Percentiles rank a stretch among this genome's conserved stretches.
Conservation (phyloP, 1,140 invertebrate species). For the Hormaphis cornu region DNA sequence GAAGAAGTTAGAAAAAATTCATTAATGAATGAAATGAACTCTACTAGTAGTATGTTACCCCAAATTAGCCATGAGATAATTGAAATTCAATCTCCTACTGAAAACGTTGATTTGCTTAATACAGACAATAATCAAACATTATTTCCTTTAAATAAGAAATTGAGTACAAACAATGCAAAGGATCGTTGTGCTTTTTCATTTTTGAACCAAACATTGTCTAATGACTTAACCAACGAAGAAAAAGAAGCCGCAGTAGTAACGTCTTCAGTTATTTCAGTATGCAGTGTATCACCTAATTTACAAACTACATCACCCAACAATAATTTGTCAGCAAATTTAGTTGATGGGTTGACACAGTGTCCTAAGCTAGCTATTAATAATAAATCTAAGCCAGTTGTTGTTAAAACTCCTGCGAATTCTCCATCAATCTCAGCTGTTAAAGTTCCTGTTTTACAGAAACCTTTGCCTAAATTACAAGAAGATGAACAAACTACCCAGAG, state of each 20-base stretch:
- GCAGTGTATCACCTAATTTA: background rate
- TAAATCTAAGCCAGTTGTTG: background rate
- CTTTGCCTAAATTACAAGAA: conserved; percentile 65
- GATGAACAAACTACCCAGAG: conserved; percentile 71
- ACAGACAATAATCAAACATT: background rate
- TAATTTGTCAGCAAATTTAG: background rate
- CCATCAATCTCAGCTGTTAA: conserved; percentile 36
- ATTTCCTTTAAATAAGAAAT: conserved; percentile 8
- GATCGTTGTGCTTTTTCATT: conserved; percentile 23
- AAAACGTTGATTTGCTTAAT: conserved; percentile 23
- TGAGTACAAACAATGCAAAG: background rate
- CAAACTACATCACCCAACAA: background rate
- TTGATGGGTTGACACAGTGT: background rate
- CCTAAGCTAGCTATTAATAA: background rate
- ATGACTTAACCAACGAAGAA: background rate
- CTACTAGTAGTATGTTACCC: background rate
- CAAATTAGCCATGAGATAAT: conserved; percentile 33
- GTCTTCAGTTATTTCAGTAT: background rate
- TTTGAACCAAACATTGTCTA: conserved; percentile 16
- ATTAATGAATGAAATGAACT: conserved; percentile 53
- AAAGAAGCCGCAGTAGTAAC: background rate
- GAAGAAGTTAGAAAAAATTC: conserved; percentile 53
- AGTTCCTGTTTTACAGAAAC: conserved; percentile 42
- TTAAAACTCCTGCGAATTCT: conserved; percentile 39
- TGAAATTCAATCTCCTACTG: conserved; percentile 4